Evolutionary conservation across 2,888 invertebrate species (phyloP), one percentile per base, ranked within the genome.

Genomic region (Drosophila suboccidentalis): DNA sequence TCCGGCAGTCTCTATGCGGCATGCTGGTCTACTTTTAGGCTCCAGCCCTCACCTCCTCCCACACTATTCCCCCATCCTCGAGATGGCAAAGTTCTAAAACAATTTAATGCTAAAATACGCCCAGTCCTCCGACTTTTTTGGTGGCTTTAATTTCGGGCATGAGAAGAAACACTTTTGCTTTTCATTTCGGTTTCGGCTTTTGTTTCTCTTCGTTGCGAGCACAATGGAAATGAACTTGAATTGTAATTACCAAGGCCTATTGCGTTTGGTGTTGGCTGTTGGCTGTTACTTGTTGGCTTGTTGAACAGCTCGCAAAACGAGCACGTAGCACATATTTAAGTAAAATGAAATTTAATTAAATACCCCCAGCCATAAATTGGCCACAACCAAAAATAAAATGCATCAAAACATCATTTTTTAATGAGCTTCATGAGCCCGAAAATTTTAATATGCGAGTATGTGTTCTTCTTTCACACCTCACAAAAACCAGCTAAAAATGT

Each of bases 361-460:
- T 82, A 46, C 59, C 47, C 49, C 32, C 55, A 41, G 50, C 65
- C 46, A 75, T 69, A 82, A 85, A 85, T 82, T 82, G 70, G 47
- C 66, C 67, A 62, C 47, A 60, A 13, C 13, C 26, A 46, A 17
- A 34, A 50, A 29, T 8, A 6, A 29, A 78, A 89, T 87, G 75
- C 76, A 87, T 86, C 85, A 87, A 81, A 90, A 64, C 39, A 81
- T 86, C 71, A 86, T 89, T 89, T 78, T 90, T 86, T 86, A 87
- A 86, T 86, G 90, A 86, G 86, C 85, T 87, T 43, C 68, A 53
- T 47, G 50, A 53, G 64, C 32, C 63, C 69, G 53, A 53, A 59
- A 69, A 75, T 74, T 69, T 75, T 5, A 26, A 74, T 80, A 74
- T 71, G 71, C 70, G 88, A 55, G 64, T 59, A 43, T 71, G 62